These are phyloP conservation scores for Tragelaphus eurycerus DNA, from an alignment of 2,797 vertebrate genomes.

Conservation along the genomic window DNA sequence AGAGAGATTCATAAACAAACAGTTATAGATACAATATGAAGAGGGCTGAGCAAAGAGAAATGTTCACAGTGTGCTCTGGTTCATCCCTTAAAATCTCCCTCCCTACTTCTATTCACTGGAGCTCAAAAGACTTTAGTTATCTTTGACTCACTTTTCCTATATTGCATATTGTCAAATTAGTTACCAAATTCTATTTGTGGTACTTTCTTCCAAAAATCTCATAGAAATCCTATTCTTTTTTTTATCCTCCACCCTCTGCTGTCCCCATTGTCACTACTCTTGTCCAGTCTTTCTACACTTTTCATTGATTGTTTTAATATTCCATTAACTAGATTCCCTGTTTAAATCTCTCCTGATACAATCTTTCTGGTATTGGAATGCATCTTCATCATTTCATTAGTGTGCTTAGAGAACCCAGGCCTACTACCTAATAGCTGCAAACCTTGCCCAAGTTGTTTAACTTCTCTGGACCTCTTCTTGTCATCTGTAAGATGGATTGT, in stretches of 20 bases:
- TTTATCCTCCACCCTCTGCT: not conserved
- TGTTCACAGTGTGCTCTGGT: not conserved
- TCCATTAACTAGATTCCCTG: not conserved
- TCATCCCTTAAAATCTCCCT: not conserved
- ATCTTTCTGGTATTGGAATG: not conserved
- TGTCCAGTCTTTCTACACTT: not conserved
- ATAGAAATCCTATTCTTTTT: not conserved
- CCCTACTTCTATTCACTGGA: not conserved
- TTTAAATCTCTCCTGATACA: not conserved
- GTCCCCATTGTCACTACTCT: not conserved
- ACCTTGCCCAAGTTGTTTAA: not conserved
- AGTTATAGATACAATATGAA: not conserved
- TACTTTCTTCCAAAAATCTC: not conserved
- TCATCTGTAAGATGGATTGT: not conserved
- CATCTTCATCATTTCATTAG: not conserved
- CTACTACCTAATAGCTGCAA: not conserved
- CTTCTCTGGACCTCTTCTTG: not conserved
- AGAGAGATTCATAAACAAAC: not conserved
- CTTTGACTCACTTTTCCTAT: not conserved
- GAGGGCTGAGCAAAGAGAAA: not conserved
- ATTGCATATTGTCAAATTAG: not conserved
- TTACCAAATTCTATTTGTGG: slow-evolving; percentile 2
- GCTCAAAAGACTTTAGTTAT: not conserved
- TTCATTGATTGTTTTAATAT: not conserved
- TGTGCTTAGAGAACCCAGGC: not conserved